Base-by-base conservation (phyloP, 1,140 invertebrate genomes). In the Drosophila parabipectinata region DNA sequence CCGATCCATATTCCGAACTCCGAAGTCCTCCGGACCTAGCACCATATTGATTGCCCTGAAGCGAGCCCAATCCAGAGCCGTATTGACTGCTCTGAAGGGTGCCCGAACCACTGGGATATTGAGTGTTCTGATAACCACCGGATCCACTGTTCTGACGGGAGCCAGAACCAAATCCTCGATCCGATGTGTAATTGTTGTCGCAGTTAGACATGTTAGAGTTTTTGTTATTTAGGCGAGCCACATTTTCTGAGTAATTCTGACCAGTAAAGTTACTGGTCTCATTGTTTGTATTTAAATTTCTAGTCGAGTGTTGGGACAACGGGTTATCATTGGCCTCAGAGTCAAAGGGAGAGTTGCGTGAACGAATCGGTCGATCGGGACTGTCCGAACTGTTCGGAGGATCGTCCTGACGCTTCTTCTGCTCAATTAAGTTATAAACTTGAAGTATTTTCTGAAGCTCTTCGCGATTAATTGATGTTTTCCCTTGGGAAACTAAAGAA, bases 391-490 rank as follows among this genome's bases (percentile, higher is more conserved):
- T 32, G 2, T 1, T 14, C 6, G 12, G 26, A 3, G 30, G 30
- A 4, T 21, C 15, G 1, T 80, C 67, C 7, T 51, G 26, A 3
- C 59, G 72, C 45, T 90, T 87, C 34, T 91, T 91, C 9, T 90
- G 69, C 45, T 91, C 75, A 47, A 91, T 79, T 10, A 79, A 14
- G 0, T 64, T 75, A 34, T 91, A 90, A 3, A 88, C 79, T 52
- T 85, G 76, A 50, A 91, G 64, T 6, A 91, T 80, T 64, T 91
- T 76, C 26, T 91, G 68, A 7, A 91, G 56, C 32, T 91, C 79
- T 10, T 84, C 77, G 12, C 73, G 62, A 15, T 83, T 77, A 18
- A 91, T 74, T 10, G 75, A 74, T 1, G 90, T 90, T 64, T 91
- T 91, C 4, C 90, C 90, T 53, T 91, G 90, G 7, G 90, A 91